phyloP scores from a whole-genome alignment of 1,140 invertebrate genomes.

The Drosophila murphyi region DNA sequence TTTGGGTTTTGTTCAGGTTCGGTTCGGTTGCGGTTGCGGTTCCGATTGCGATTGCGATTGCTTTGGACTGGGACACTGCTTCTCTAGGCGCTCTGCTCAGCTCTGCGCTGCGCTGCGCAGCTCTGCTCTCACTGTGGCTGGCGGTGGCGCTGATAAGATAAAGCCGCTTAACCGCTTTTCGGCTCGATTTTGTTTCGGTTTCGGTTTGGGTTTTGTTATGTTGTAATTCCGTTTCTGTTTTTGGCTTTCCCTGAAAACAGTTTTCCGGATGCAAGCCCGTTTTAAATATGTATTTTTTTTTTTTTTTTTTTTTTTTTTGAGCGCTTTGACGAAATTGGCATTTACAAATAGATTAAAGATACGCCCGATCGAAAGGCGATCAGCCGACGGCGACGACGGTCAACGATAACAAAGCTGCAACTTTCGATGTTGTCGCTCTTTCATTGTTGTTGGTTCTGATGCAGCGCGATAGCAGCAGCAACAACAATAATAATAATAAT shows the following conservation, averaged over 20 bases:
- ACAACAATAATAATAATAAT: too few species aligned
- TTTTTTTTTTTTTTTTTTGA: not conserved
- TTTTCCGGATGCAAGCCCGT: constrained; percentile 21
- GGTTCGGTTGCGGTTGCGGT: constrained; percentile 4
- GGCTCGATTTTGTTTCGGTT: not conserved
- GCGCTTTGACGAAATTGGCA: not conserved
- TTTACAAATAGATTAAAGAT: not conserved
- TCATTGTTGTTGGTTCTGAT: constrained; percentile 15
- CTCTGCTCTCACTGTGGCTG: too few species aligned
- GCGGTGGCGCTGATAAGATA: constrained; percentile 40
- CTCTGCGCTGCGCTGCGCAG: too few species aligned
- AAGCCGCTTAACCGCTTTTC: constrained; percentile 30
- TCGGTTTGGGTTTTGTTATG: constrained; percentile 6
- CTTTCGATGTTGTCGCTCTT: constrained; percentile 4
- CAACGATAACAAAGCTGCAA: constrained; percentile 25
- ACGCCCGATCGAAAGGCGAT: constrained; percentile 13
- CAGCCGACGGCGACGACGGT: constrained; percentile 15
- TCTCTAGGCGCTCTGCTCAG: constrained; percentile 4
- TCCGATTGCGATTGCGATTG: not conserved
- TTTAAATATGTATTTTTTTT: not conserved
- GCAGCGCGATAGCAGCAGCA: not conserved
- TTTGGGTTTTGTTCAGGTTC: constrained; percentile 6
- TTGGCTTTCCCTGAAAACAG: constrained; percentile 2
- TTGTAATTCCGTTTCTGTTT: not conserved
- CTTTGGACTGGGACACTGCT: constrained; percentile 1